Evolutionary conservation across 1,140 invertebrate species (phyloP), one percentile per base, ranked within the genome.

Genomic region (Luehdorfia chinensis): DNA sequence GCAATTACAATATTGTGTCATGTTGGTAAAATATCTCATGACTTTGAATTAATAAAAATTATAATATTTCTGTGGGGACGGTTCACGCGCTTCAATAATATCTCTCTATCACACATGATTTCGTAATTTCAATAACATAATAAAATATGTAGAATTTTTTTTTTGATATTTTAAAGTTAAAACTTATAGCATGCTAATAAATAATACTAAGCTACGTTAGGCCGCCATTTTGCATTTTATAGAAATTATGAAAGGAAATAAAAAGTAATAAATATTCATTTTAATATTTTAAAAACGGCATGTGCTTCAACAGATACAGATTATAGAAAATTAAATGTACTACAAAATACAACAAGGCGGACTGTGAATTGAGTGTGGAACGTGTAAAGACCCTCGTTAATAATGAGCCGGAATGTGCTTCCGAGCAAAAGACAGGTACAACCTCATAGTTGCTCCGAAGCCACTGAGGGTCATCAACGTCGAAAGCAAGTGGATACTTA

Each of bases 151-250:
- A n/a, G n/a, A n/a, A n/a, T n/a, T n/a, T 66, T 68, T 66, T 69
- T 66, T 59, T 68, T 57, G 37, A 54, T 55, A 56, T 59, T 64
- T 61, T 64, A 58, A 62, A 61, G 57, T 59, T 66, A 69, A 69
- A 44, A 21, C 55, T 56, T 78, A 78, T 47, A 59, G 70, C 77
- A 81, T 84, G 80, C 80, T 81, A 78, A 84, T 79, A 80, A 80
- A 81, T 83, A 75, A 75, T 62, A 62, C 76, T 84, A 80, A 74
- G 62, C 71, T 72, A 74, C 52, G 33, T 11, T 45, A 37, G 56
- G 47, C 67, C 50, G 48, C 58, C 65, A 60, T 62, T 64, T 69
- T 73, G 66, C 61, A 69, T 67, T 67, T 65, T 52, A 58, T 45
- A 54, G 25, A 47, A 36, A 41, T 23, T 50, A 53, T 39, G 39